Base-by-base conservation (phyloP, 2,113 vertebrate genomes). In the Thunnus thynnus region DNA sequence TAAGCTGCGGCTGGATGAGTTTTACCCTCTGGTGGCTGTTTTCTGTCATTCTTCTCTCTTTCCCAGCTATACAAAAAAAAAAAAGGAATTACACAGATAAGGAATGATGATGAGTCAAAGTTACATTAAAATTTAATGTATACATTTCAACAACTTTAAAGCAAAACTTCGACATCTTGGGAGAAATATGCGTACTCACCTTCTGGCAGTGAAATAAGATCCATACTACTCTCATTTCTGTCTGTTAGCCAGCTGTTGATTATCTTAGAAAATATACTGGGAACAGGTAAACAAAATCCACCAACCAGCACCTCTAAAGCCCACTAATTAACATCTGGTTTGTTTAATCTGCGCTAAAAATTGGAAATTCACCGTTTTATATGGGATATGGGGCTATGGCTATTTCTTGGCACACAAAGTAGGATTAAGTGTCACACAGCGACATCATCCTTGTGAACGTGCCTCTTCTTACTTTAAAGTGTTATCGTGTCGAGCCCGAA, bases 31-130 rank as follows among this genome's bases (percentile, higher is more conserved):
- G 41, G n/a, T 69, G 30, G 25, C 55, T 58, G 1, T 25, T 41
- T 61, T 13, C 14, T 47, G 32, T 47, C 16, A 30, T 82, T 72
- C n/a, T 66, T 76, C 18, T 44, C 13, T 17, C 56, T 67, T 32
- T 57, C 52, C 11, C 8, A 20, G 25, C 6, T 48, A 41, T 47
- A 62, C 32, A 6, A 61, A 3, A 4, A 3, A 20, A 20, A 22
- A 32, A 14, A 56, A 66, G 7, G 5, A 65, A 27, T 5, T 46
- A 44, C 50, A 46, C n/a, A 58, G 27, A 30, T 0, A 2, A 47
- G 8, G 16, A n/a, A 36, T 22, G 22, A 22, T 10, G 36, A 10
- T 47, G 52, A 25, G 10, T 27, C 10, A 13, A 18, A 17, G 22
- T 54, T 16, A 36, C 3, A 47, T 32, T 32, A 17, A 63, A 44